Conservation (phyloP, 2,888 invertebrate species). For the Acleris literana region DNA sequence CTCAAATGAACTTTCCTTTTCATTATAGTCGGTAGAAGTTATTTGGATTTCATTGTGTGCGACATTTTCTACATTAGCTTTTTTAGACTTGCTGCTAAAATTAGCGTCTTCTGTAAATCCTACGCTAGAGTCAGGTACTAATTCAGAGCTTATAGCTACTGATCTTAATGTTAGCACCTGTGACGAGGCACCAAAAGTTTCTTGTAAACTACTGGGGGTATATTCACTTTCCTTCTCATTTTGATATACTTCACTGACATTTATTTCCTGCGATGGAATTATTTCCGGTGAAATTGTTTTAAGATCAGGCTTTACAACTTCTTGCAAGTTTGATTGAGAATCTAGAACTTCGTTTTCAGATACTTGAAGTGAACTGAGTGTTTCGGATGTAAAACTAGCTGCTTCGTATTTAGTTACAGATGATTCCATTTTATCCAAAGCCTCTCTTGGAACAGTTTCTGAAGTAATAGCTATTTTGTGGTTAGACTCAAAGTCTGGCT, state of each 20-base stretch:
- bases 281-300: conserved; percentile 61
- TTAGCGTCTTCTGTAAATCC: conserved; percentile 50
- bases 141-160: conserved; percentile 80
- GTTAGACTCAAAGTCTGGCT: conserved; percentile 74
- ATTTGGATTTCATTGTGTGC: conserved; percentile 80
- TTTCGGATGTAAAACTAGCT: conserved; percentile 61
- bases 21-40: conserved; percentile 80
- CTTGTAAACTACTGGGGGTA: conserved; percentile 40
- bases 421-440: conserved; percentile 55
- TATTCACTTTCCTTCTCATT: conserved; percentile 70
- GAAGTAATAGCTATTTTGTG: conserved; percentile 80
- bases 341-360: conserved; percentile 73
- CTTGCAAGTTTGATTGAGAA: conserved; percentile 62
- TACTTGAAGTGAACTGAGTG: conserved; percentile 62
- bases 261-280: conserved; percentile 54
- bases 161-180: conserved; percentile 73
- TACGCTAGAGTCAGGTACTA: conserved; percentile 68
- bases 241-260: conserved; percentile 63
- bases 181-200: conserved; percentile 60
- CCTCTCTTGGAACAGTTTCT: conserved; percentile 68
- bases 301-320: conserved; percentile 49
- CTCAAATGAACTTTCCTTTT: conserved; percentile 77
- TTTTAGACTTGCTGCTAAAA: conserved; percentile 49
- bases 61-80: conserved; percentile 79
- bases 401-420: conserved; percentile 58